A percentile compares a stretch with the other conserved stretches of the same genome.
Conservation (phyloP, 2,888 invertebrate genomes). For the Ochropleura leucogaster region DNA sequence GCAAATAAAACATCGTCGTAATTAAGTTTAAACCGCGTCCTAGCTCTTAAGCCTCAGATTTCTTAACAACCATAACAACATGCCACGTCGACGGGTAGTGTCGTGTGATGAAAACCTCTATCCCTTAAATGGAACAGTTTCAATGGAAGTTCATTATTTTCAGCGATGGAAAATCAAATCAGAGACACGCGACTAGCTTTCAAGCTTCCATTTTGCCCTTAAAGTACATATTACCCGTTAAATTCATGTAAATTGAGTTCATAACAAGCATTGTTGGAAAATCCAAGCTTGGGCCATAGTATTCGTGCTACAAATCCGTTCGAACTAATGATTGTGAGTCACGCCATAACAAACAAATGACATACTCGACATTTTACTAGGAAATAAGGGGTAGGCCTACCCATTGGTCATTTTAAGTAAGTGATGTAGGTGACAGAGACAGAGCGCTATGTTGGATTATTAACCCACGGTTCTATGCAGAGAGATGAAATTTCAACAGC, state of each 20-base stretch:
- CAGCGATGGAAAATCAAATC: background rate
- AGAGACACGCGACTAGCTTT: background rate
- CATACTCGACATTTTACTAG: constrained; percentile 6
- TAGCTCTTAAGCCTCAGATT: too few species aligned
- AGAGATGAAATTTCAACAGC: background rate
- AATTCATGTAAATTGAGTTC: constrained; percentile 6
- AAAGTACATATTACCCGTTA: background rate
- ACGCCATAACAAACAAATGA: constrained; percentile 20
- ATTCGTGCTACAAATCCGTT: constrained; percentile 27
- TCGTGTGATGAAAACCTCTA: background rate
- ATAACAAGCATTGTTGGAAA: constrained; percentile 26
- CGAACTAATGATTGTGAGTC: constrained; percentile 9
- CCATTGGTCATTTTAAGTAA: background rate
- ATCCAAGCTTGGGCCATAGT: background rate
- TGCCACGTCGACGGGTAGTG: background rate
- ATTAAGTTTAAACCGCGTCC: too few species aligned
- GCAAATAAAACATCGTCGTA: too few species aligned
- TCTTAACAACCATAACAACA: too few species aligned
- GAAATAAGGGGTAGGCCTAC: background rate
- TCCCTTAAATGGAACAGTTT: background rate
- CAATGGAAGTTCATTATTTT: background rate
- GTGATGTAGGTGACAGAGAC: too few species aligned
- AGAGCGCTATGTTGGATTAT: background rate
- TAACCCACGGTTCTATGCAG: background rate
- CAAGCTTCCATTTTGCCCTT: background rate